Percentiles rank a stretch among this genome's conserved stretches.
Conservation (phyloP, 2,888 invertebrate species). For the Melieria omissa region DNA sequence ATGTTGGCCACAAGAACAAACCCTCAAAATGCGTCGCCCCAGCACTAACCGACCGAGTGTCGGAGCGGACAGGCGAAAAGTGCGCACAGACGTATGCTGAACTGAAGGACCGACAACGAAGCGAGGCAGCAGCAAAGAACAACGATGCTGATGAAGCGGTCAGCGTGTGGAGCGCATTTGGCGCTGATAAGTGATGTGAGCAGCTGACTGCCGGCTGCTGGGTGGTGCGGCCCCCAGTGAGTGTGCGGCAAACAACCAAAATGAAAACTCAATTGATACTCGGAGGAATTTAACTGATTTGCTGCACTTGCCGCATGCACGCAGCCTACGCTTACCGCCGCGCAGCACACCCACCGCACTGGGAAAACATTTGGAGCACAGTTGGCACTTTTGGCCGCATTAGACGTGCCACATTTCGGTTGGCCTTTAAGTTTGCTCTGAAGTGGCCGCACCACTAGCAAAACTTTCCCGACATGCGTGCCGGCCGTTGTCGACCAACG, state of each 20-base stretch:
- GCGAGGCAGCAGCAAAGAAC: not conserved
- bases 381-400: conserved; percentile 28
- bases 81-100: conserved; percentile 25
- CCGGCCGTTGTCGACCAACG: too few species aligned
- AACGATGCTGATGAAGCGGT: not conserved
- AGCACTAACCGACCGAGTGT: not conserved
- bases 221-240: too few species aligned
- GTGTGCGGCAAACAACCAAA: conserved; percentile 37
- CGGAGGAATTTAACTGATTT: conserved; percentile 48
- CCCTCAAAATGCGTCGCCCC: conserved; percentile 56
- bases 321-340: not conserved
- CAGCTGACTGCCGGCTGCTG: too few species aligned
- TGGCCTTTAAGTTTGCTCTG: conserved; percentile 48
- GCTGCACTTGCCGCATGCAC: conserved; percentile 36
- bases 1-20: conserved; percentile 66
- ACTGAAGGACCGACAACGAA: conserved; percentile 20
- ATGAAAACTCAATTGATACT: conserved; percentile 52
- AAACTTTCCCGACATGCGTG: too few species aligned
- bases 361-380: conserved; percentile 20
- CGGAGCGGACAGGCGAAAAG: too few species aligned
- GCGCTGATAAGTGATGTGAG: too few species aligned
- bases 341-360: conserved; percentile 15
- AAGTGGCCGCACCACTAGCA: conserved; percentile 24
- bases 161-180: conserved; percentile 2
- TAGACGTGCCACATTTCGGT: conserved; percentile 46